These are phyloP conservation scores for Apis laboriosa DNA, from an alignment of 1,140 invertebrate species.

Conservation along the genomic window DNA sequence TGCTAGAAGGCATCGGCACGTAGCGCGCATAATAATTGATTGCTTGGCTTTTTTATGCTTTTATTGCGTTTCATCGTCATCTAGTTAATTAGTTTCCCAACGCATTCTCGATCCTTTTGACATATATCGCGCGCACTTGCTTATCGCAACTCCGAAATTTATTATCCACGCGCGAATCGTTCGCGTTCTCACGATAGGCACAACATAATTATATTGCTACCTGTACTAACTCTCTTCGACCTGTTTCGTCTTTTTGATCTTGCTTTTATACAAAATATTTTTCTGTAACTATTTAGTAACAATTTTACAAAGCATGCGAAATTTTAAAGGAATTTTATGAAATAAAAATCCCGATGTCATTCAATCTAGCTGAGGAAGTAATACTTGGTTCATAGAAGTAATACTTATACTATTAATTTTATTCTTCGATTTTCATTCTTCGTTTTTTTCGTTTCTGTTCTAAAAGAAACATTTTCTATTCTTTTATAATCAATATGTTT, in stretches of 20 bases:
- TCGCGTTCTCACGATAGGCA: neutral
- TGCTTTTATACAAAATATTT: too few relatives aligned
- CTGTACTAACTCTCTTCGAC: neutral
- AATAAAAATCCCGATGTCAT: too few relatives aligned
- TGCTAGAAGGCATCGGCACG: conserved; percentile 44
- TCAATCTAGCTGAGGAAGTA: too few relatives aligned
- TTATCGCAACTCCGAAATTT: neutral
- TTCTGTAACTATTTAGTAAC: too few relatives aligned
- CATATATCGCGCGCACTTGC: neutral
- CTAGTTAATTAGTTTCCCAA: conserved; percentile 15
- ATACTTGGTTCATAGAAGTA: too few relatives aligned
- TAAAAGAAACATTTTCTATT: too few relatives aligned
- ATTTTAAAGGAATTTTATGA: too few relatives aligned
- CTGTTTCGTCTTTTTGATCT: neutral
- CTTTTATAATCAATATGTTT: neutral
- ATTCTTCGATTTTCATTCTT: neutral
- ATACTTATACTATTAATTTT: too few relatives aligned
- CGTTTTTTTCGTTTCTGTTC: too few relatives aligned
- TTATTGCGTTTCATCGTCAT: conserved; percentile 25
- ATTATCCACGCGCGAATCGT: neutral
- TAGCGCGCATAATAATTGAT: conserved; percentile 49
- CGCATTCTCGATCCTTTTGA: neutral
- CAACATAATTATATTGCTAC: neutral
- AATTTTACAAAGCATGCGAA: too few relatives aligned
- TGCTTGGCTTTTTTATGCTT: conserved; percentile 47